Evolutionary conservation across 2,888 invertebrate species (phyloP), one percentile per base, ranked within the genome.

Genomic region (Cataglyphis cursor): DNA sequence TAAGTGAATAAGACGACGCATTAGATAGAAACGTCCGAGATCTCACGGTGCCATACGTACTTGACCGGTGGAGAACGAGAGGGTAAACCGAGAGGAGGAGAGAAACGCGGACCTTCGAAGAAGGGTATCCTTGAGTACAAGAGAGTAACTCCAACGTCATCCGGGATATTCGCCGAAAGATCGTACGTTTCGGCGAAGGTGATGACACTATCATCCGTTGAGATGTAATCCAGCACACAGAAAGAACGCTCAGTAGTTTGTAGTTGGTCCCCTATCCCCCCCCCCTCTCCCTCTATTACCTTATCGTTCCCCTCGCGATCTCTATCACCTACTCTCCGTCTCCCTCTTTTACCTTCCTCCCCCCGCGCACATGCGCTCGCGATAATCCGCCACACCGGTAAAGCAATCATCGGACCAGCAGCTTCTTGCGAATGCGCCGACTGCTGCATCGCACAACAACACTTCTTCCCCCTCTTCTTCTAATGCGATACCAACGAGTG

Each of bases 211-310:
- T 85, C 87, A 92, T 89, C 91, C 91, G 90, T 92, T 93, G 94
- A 94, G 92, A 95, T 95, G 95, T 94, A 94, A 94, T 91, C 94
- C 93, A 92, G 91, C 91, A 92, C 87, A 91, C 85, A 89, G 86
- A 84, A 92, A 89, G 88, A 90, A 91, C 90, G 86, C 92, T 91
- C 90, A 91, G 94, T 94, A 95, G 94, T 94, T 95, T 94, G 94
- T 94, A 95, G 94, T 93, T 86, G 87, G 86, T 90, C 92, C 87
- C 87, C 88, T 89, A 76, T 76, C 85, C 86, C 88, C 68, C 84
- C n/a, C 48, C 38, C 18, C 73, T 65, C 41, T 10, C 18, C 68
- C 73, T 76, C 75, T 48, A 74, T 61, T 61, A 74, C 84, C 80
- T 72, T 62, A 87, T 68, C 78, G 15, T 85, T 86, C 81, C 87